Evolutionary conservation across 1,140 invertebrate genomes (phyloP), one percentile per base, ranked within the genome.

Genomic region (Venturia canescens): DNA sequence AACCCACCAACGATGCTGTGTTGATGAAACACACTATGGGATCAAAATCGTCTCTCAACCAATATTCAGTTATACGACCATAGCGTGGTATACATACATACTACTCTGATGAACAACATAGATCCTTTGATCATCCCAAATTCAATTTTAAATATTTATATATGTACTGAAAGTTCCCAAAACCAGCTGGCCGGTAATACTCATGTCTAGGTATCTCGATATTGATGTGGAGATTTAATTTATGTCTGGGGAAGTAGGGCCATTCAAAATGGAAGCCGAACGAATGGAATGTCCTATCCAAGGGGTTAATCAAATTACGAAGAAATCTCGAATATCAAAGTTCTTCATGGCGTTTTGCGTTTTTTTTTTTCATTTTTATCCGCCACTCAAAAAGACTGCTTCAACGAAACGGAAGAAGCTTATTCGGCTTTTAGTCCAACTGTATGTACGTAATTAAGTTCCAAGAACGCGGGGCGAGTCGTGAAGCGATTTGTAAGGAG

Each of bases 11-110:
- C 84, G n/a, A n/a, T 85, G 85, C 86, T 80, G 84, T 84, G 81
- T 87, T 87, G 83, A 84, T 87, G 85, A 86, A 87, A 87, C 82
- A 85, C 86, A n/a, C n/a, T n/a, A n/a, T 83, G 84, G 81, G 77
- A 84, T 85, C 83, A 70, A 74, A 48, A 77, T 78, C 67, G 11
- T 44, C 83, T 67, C 76, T 3, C 27, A 60, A 5, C 48, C 18
- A 29, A 31, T 69, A 31, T 69, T 21, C 0, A 3, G 29, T 69
- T 63, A 31, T n/a, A 69, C 3, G 16, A 6, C 38, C 38, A 44
- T 23, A 27, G 23, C 4, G 6, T 63, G 23, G 5, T 27, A 63
- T 27, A 13, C 27, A 23, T 26, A 13, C 27, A 15, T 44, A 44
- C 38, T 7, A 6, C 50, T 7, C n/a, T 3, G 1, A 1, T 53